Evolutionary conservation across 2,113 vertebrate species (phyloP), one percentile per base, ranked within the genome.

Genomic region (Ornithorhynchus anatinus): DNA sequence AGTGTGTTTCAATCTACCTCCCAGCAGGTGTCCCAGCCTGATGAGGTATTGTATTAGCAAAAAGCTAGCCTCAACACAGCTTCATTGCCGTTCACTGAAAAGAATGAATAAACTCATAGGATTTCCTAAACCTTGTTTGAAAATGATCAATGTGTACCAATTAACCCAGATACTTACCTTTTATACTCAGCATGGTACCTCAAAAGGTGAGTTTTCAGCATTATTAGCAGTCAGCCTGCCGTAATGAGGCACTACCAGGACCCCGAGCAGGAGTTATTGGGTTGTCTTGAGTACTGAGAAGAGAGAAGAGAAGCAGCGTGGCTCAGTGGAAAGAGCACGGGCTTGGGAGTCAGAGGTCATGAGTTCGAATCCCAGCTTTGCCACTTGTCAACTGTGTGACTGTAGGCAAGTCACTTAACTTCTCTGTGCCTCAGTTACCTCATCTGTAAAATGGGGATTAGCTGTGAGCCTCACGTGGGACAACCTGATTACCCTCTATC

Each of bases 21-120:
- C 36, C 68, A 69, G 68, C 61, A 80, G 71, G 74, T 17, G 29
- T 61, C 43, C 5, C 2, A 68, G 56, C 36, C 43, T 51, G 51
- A 35, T 33, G 44, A 42, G n/a, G 33, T 37, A 52, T 40, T 32
- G 1, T 22, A 17, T 32, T 59, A 57, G 53, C 6, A 47, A 63
- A 60, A 27, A 25, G 36, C 40, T 36, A 39, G 44, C 5, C 61
- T 57, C 77, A 58, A 19, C 79, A 39, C 60, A 58, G 48, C 39
- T 44, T 39, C 27, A 29, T 8, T 16, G 15, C 43, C 37, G n/a
- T 53, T 53, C 47, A 19, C 25, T 17, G 25, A 50, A 23, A 50
- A 10, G 31, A 27, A 23, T 1, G 0, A n/a, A n/a, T n/a, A 22
- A 50, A 9, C 33, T 38, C 9, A 22, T 31, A 33, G 8, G 1